Percentiles rank a stretch among this genome's conserved stretches.
phyloP scores from a whole-genome alignment of 2,113 vertebrate species.

The Dascyllus trimaculatus region DNA sequence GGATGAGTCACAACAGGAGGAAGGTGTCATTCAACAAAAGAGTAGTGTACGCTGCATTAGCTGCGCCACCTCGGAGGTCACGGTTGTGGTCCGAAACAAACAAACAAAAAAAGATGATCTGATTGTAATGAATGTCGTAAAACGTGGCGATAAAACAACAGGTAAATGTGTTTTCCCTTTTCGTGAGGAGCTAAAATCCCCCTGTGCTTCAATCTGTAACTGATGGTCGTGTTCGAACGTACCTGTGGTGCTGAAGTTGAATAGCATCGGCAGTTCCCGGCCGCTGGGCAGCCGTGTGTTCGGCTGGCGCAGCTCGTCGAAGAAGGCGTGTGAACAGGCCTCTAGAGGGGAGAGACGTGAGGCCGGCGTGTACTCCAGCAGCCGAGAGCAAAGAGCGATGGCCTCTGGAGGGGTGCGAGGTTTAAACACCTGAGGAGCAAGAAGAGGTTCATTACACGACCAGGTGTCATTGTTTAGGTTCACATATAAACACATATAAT shows the following conservation, averaged over 20 bases:
- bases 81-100: background rate
- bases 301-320: slow-evolving; percentile 96
- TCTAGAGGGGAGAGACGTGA: slow-evolving; percentile 94
- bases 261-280: slow-evolving; percentile 94
- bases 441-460: background rate
- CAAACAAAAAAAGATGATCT: too few species aligned
- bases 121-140: too few species aligned
- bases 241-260: slow-evolving; percentile 96
- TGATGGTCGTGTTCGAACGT: background rate
- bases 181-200: too few species aligned
- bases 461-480: background rate
- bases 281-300: slow-evolving; percentile 94
- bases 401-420: slow-evolving; percentile 84
- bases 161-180: too few species aligned
- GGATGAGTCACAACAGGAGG: slow-evolving; percentile 27
- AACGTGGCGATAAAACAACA: too few species aligned
- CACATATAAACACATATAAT: too few species aligned
- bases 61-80: background rate
- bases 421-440: slow-evolving; percentile 78
- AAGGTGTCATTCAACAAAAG: slow-evolving; percentile 12
- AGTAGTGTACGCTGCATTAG: background rate
- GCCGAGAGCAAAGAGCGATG: slow-evolving; percentile 85
- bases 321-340: slow-evolving; percentile 96
- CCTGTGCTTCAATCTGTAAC: too few species aligned
- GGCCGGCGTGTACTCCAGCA: slow-evolving; percentile 96